A percentile compares a stretch with the other conserved stretches of the same genome.
Evolutionary conservation across 2,797 vertebrate species (phyloP).

Genomic region (Phataginus tricuspis): DNA sequence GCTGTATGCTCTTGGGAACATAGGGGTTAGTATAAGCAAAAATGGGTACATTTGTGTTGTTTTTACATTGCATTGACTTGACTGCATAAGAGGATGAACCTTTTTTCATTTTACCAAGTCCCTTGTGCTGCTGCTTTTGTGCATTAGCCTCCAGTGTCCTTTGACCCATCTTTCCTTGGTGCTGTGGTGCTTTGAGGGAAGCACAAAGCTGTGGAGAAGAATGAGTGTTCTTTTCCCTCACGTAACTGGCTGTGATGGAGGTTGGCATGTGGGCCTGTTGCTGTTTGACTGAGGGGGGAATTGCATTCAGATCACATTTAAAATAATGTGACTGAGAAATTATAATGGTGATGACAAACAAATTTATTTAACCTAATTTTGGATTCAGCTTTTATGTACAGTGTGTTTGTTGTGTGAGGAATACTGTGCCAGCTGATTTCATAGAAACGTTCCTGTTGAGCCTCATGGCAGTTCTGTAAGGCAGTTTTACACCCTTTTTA

Average conservation of each 20-base stretch:
- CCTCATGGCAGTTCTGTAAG: neutral
- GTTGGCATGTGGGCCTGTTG: neutral
- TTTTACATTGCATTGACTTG: neutral
- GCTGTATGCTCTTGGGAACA: neutral
- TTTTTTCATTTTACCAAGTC: neutral
- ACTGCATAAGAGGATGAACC: neutral
- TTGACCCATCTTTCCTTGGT: neutral
- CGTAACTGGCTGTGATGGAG: neutral
- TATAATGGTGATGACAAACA: neutral
- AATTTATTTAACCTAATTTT: neutral
- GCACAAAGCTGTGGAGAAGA: neutral
- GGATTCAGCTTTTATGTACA: neutral
- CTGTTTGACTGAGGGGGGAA: neutral
- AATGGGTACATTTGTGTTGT: neutral
- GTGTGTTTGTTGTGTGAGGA: neutral
- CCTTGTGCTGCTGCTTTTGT: neutral
- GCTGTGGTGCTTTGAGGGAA: neutral
- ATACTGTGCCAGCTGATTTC: neutral
- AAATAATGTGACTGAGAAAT: neutral
- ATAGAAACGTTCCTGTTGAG: neutral
- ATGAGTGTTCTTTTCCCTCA: neutral
- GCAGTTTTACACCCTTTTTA: neutral
- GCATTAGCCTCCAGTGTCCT: neutral
- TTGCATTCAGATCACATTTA: slow-evolving; percentile 5
- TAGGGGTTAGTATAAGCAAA: neutral